A percentile compares a stretch with the other conserved stretches of the same genome.
phyloP scores from a whole-genome alignment of 1,140 invertebrate genomes.

The Muscidifurax raptorellus region DNA sequence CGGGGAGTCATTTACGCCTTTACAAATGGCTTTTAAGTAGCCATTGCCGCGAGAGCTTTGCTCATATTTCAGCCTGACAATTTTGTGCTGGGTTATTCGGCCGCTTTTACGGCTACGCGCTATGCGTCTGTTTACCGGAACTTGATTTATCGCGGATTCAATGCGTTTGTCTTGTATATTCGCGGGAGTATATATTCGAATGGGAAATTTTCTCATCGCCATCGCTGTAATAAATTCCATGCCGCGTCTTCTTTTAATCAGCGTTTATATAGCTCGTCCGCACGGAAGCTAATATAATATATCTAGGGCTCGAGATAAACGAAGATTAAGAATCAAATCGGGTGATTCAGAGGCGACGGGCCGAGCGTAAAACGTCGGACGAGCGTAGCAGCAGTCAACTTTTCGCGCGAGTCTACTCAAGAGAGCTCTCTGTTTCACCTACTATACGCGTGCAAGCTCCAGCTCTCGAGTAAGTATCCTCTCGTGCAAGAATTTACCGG shows the following conservation, averaged over 20 bases:
- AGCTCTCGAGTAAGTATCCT: slow-evolving; percentile 59
- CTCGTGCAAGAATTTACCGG: slow-evolving; percentile 64
- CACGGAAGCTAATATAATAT: too few species aligned
- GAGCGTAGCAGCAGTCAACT: background rate
- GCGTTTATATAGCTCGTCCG: too few species aligned
- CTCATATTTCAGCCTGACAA: slow-evolving; percentile 15
- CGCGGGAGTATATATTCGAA: background rate
- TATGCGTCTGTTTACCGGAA: background rate
- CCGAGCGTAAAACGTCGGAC: slow-evolving; percentile 20
- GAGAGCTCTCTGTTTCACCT: background rate
- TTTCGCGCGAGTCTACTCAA: background rate
- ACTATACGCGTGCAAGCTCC: background rate
- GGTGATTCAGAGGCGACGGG: slow-evolving; percentile 17
- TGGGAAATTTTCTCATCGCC: background rate
- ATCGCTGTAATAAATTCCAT: background rate
- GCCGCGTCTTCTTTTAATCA: background rate
- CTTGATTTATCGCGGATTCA: slow-evolving; percentile 9
- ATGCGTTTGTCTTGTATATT: background rate
- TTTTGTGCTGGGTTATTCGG: background rate
- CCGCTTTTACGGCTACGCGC: background rate
- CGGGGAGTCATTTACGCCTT: background rate
- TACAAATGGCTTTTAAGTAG: background rate
- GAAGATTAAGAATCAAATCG: slow-evolving; percentile 34
- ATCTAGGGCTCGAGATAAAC: slow-evolving; percentile 13
- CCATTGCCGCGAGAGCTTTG: background rate